Evolutionary conservation across 2,888 invertebrate genomes (phyloP), one percentile per base, ranked within the genome.

Genomic region (Autographa gamma): DNA sequence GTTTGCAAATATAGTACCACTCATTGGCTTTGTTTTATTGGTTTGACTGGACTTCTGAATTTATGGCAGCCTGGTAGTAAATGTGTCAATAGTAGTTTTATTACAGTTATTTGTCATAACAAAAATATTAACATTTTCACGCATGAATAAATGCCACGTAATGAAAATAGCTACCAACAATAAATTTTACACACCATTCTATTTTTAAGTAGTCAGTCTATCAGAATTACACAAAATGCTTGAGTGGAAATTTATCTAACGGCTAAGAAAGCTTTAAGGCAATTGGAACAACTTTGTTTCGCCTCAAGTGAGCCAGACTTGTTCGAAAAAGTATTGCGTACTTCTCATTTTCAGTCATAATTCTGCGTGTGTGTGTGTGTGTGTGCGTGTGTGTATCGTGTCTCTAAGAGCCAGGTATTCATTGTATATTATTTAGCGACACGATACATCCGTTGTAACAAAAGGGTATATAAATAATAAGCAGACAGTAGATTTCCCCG

Each of bases 381-480:
- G 25, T 25, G 3, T 25, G 25, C 3, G 25, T 25, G 25, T 25
- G n/a, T 56, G 60, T 74, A 60, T 75, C 31, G 59, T 70, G 63
- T 9, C 32, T 60, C 48, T 41, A 38, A 58, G 43, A 58, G 38
- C 64, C 59, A 66, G 48, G 63, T 73, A 69, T 66, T 70, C 62
- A 63, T 71, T 56, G 8, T 80, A 72, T 72, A 64, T 77, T 73
- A 78, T 77, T 77, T 77, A 80, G 62, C 16, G 63, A 62, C 60
- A 73, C 16, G 34, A 66, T 66, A 69, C 52, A 38, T n/a, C 58
- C 25, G 58, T 65, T 43, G 78, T 70, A 81, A 81, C 78, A 78
- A 81, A 77, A 74, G 81, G 60, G 59, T 80, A 76, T 83, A 84
- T 83, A 85, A 85, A 85, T 85, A 83, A 86, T 80, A 81, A 76